Evolutionary conservation across 2,888 invertebrate genomes (phyloP).

Genomic region (Hoplodrina blanda): DNA sequence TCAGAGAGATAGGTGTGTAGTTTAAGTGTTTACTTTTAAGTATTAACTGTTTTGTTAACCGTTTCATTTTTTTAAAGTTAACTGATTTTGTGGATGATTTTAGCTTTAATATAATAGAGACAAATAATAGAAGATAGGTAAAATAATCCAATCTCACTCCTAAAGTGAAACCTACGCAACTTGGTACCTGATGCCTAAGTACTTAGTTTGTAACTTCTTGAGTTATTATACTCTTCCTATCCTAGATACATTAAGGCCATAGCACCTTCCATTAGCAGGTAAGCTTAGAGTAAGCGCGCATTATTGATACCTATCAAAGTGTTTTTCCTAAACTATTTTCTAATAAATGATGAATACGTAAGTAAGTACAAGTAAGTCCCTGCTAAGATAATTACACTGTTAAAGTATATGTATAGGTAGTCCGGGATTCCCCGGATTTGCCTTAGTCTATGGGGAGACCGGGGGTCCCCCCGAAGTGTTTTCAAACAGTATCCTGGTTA

Average conservation of each 20-base stretch:
- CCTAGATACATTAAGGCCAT: constrained; percentile 36
- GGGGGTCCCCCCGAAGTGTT: no score
- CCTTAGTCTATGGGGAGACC: no score
- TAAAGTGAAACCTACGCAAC: constrained; percentile 22
- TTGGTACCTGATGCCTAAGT: constrained; percentile 1
- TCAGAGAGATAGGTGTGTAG: no score
- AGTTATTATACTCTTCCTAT: constrained; percentile 41
- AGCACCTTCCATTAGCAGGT: constrained; percentile 25
- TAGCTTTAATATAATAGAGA: not conserved
- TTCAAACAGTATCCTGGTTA: no score
- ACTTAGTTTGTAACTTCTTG: constrained; percentile 16
- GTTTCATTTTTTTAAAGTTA: not conserved
- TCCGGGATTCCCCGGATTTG: no score
- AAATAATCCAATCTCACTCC: constrained; percentile 2
- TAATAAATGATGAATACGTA: not conserved
- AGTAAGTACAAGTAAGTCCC: not conserved
- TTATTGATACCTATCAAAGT: constrained; percentile 14
- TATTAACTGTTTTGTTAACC: not conserved
- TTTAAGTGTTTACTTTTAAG: not conserved
- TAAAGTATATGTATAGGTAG: no score
- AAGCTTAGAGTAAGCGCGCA: constrained; percentile 13
- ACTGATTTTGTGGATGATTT: not conserved
- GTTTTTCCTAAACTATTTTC: not conserved
- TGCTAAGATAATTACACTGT: not conserved
- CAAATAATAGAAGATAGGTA: not conserved